phyloP scores from a whole-genome alignment of 2,797 vertebrate genomes.

The Myotis planiceps region DNA sequence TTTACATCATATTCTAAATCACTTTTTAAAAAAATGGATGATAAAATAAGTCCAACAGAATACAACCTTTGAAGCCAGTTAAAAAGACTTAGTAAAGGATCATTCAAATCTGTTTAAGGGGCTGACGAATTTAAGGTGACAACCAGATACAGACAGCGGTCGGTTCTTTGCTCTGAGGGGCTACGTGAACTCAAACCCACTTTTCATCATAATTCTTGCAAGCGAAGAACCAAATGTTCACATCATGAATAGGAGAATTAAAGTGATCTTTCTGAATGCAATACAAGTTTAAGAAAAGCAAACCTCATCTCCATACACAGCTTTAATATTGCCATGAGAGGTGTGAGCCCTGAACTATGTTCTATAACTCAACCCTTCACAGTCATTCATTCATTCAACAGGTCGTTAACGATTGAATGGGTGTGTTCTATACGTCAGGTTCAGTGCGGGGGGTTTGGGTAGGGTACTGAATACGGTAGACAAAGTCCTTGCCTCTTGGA shows the following conservation, averaged over 20 bases:
- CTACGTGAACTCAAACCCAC: neutral
- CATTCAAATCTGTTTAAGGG: neutral
- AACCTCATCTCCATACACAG: neutral
- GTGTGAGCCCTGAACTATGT: neutral
- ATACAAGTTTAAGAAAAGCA: neutral
- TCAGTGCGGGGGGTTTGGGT: neutral
- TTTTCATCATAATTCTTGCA: neutral
- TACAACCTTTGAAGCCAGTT: neutral
- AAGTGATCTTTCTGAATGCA: neutral
- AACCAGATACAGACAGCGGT: neutral
- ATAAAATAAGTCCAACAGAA: neutral
- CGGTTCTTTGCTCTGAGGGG: neutral
- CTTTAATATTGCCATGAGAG: neutral
- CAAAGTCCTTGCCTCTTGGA: neutral
- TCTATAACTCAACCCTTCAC: neutral
- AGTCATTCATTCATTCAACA: neutral
- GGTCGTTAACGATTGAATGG: neutral
- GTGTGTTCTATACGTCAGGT: neutral
- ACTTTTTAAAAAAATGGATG: neutral
- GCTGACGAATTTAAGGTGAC: slow-evolving; percentile 1
- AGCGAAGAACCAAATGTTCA: neutral
- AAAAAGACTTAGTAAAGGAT: neutral
- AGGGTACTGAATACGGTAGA: neutral
- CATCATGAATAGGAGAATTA: neutral
- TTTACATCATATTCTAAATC: neutral